Percentiles rank a stretch among this genome's conserved stretches.
phyloP scores from a whole-genome alignment of 2,888 invertebrate species.

The Ditula angustiorana region DNA sequence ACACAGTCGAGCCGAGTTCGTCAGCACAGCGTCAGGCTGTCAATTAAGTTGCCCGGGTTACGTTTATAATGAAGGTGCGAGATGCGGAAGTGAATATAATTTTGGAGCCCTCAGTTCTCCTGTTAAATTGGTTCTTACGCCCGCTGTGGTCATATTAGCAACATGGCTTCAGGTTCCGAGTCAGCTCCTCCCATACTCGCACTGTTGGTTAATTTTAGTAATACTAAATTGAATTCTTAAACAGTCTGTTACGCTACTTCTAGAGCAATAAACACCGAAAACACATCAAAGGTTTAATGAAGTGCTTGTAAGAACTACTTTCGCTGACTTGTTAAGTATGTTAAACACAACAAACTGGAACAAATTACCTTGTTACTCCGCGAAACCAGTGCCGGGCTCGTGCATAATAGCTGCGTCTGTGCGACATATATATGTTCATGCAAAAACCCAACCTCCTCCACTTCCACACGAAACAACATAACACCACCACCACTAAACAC shows the following conservation, averaged over 20 bases:
- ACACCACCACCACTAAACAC: no score
- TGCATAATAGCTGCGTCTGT: no score
- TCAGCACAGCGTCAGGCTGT: slow-evolving; percentile 37
- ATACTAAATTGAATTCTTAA: neutral
- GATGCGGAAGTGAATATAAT: slow-evolving; percentile 9
- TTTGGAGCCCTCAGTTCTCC: slow-evolving; percentile 14
- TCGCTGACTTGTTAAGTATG: neutral
- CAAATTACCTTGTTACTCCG: no score
- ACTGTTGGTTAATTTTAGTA: neutral
- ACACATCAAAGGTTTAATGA: neutral
- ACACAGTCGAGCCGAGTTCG: slow-evolving; percentile 18
- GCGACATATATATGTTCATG: no score
- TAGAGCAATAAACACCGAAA: neutral
- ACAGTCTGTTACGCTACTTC: neutral
- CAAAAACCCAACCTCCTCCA: no score
- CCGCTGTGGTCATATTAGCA: slow-evolving; percentile 1
- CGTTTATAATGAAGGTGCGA: slow-evolving; percentile 27
- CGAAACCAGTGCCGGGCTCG: no score
- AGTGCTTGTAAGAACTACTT: neutral
- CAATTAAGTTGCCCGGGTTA: slow-evolving; percentile 38
- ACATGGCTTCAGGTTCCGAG: slow-evolving; percentile 4
- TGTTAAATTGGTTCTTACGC: slow-evolving; percentile 17
- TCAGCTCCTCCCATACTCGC: neutral
- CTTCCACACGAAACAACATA: no score
- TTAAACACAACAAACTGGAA: neutral